Evolutionary conservation across 2,888 invertebrate genomes (phyloP), one percentile per base, ranked within the genome.

Genomic region (Bellardia pandia): DNA sequence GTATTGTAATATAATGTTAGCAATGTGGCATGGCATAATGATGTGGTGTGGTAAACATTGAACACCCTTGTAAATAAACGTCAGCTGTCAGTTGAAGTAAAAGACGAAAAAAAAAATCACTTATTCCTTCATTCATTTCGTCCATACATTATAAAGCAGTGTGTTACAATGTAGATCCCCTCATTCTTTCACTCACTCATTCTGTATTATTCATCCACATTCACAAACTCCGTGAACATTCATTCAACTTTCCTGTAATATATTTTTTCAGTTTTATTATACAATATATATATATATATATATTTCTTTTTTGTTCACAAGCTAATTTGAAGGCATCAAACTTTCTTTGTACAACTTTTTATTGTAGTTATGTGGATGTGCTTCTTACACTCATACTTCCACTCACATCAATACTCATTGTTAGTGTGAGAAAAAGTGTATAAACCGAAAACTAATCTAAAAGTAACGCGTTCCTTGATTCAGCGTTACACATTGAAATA

Each of bases 11-110:
- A 8, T 23, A 9, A 51, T 69, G 48, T 58, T 82, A 11, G 37
- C 33, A 23, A n/a, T 5, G n/a, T 48, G 51, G 58, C 30, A 58
- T 2, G n/a, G 3, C 51, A 30, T 16, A 13, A 16, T 8, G 6
- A 13, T 48, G 37, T 51, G n/a, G 71, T 30, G 45, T n/a, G 68
- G 48, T 14, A 42, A 78, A 69, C 45, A 82, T 42, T 69, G 69
- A 64, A 66, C 30, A 56, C 42, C 14, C 6, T 51, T 56, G 33
- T 62, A 69, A 83, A 83, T 45, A 69, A 83, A 76, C 76, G 76
- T 86, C 86, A 86, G 83, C 71, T 83, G 82, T 75, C 78, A 75
- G 69, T 66, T 62, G 58, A 58, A 79, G 68, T 75, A 79, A 74
- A 51, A 71, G 74, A 77, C 51, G 66, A 77, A 53, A 77, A 53